Evolutionary conservation across 92 coral and sea anemone species (phyloP), one percentile per base, ranked within the genome.

Genomic region (Bergia puertoricense): DNA sequence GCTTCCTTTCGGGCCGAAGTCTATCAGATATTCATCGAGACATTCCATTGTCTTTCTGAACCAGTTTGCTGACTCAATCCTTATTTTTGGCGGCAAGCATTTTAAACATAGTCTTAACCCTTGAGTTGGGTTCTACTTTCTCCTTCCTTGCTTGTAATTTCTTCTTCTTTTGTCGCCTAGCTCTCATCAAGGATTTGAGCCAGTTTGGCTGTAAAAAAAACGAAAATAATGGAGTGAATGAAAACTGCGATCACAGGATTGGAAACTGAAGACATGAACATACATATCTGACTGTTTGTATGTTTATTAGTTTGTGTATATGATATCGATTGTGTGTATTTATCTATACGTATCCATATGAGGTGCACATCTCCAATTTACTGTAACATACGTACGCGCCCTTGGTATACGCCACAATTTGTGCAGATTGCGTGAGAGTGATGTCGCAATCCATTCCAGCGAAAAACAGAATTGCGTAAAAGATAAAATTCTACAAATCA

Each of bases 181-280:
- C 30, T 18, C 79, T 84, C 44, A 84, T 23, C n/a, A 46, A 8
- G 41, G 77, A 16, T 51, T 69, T 84, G 36, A 84, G 44, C 87
- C 87, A 71, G 36, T 84, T 84, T 14, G 87, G 87, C 87, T 84
- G 87, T 30, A 23, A 71, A 71, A 7, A 18, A 30, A 39, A 46
- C 18, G 43, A 84, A 69, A 45, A 23, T 23, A 68, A 36, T 3
- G 43, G 20, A 44, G 71, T 80, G 2, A 44, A 84, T 80, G 2
- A 72, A 18, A 38, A 67, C 42, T 14, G 14, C 14, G 10, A 4
- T 36, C 45, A 83, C 41, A 14, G 30, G 0, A 30, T 30, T 30
- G 30, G 30, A 30, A 30, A 2, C 43, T 3, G n/a, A 0, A 14
- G 76, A 0, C 68, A 1, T 38, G 78, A 14, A 39, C 37, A 14